These are phyloP conservation scores for Dipodomys spectabilis DNA, from an alignment of 2,113 vertebrate genomes.

Conservation along the genomic window DNA sequence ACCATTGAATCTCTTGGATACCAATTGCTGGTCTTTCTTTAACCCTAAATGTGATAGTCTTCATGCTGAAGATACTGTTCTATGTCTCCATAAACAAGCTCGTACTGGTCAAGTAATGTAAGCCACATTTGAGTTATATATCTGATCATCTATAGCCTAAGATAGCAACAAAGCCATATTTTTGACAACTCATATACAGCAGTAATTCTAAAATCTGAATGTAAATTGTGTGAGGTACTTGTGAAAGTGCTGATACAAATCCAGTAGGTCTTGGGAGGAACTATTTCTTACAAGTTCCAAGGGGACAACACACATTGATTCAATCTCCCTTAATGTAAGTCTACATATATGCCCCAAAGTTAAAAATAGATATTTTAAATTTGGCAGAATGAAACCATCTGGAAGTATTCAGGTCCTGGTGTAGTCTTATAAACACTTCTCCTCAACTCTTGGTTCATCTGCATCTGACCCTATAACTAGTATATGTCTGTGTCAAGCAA, in stretches of 20 bases:
- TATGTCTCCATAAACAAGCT: background rate
- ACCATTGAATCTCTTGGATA: background rate
- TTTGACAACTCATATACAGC: constrained; percentile 23
- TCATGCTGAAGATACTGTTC: background rate
- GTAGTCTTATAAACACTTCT: constrained; percentile 19
- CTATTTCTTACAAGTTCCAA: background rate
- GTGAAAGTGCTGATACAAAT: constrained; percentile 44
- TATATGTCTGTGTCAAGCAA: too few species aligned
- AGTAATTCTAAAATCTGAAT: constrained; percentile 22
- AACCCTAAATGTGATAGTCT: background rate
- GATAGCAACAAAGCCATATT: background rate
- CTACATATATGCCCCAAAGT: background rate
- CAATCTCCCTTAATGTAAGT: constrained; percentile 10
- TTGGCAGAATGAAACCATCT: background rate
- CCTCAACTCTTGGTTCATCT: constrained; percentile 50
- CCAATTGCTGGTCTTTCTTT: constrained; percentile 1
- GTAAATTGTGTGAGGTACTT: background rate
- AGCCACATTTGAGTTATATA: constrained; percentile 12
- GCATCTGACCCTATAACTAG: background rate
- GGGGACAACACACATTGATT: background rate
- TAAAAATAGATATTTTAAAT: constrained; percentile 47
- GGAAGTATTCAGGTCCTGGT: constrained; percentile 10
- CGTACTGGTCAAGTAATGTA: background rate
- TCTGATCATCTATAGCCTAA: background rate
- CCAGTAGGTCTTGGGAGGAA: background rate